Percentiles rank a stretch among this genome's conserved stretches.
Evolutionary conservation across 2,888 invertebrate species (phyloP).

Genomic region (Sepiola atlantica): DNA sequence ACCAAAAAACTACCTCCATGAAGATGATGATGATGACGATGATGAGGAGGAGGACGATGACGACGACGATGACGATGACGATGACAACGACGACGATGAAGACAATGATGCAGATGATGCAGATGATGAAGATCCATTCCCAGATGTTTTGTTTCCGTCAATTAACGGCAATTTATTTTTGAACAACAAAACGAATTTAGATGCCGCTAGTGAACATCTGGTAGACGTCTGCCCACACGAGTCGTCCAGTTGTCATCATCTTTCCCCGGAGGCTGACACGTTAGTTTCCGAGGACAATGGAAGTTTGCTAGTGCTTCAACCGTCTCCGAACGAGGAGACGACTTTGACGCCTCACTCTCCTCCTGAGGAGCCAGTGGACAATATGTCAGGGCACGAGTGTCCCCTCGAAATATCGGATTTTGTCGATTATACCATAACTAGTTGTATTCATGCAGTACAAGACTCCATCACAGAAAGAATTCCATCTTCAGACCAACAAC

Average conservation of each 20-base stretch:
- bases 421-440: background rate
- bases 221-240: background rate
- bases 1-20: slow-evolving; percentile 8
- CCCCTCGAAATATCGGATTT: slow-evolving; percentile 24
- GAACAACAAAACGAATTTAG: background rate
- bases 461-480: background rate
- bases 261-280: background rate
- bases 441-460: background rate
- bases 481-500: background rate
- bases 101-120: background rate
- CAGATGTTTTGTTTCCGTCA: background rate
- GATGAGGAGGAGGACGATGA: slow-evolving; percentile 3
- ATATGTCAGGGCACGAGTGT: background rate
- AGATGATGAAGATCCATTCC: slow-evolving; percentile 35
- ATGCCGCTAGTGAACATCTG: background rate
- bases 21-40: slow-evolving; percentile 21
- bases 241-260: background rate
- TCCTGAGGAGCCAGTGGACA: background rate
- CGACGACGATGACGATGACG: background rate
- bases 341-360: background rate
- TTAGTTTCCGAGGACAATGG: background rate
- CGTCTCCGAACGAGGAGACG: background rate
- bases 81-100: background rate
- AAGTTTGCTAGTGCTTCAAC: background rate
- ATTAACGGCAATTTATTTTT: background rate